Conservation (phyloP, 2,113 vertebrate species). For the Hippotragus niger region DNA sequence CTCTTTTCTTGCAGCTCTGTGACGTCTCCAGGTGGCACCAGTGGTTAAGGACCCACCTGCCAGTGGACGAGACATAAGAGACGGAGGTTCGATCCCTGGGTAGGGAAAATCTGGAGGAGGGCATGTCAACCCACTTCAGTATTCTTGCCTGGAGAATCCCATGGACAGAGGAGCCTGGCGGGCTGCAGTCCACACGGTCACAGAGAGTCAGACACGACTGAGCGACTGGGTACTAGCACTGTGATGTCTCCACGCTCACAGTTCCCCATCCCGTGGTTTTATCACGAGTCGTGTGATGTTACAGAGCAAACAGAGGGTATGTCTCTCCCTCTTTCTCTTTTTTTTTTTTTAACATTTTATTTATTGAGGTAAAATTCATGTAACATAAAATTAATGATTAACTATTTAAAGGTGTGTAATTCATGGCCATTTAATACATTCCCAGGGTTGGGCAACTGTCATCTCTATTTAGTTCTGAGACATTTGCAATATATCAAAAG, state of each 20-base stretch:
- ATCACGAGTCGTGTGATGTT: background rate
- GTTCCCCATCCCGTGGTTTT: background rate
- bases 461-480: background rate
- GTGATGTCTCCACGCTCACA: background rate
- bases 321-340: background rate
- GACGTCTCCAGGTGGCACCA: background rate
- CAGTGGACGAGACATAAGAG: background rate
- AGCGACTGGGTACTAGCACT: background rate
- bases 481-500: background rate
- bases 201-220: background rate
- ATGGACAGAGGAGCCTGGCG: background rate
- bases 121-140: background rate
- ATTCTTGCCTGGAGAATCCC: background rate
- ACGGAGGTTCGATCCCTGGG: accelerated
- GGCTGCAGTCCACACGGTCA: background rate
- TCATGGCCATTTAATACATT: background rate
- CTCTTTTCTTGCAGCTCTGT: background rate
- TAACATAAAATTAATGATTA: background rate
- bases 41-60: background rate
- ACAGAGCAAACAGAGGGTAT: background rate
- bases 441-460: background rate
- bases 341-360: background rate
- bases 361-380: background rate
- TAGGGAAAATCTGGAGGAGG: background rate
- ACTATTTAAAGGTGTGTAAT: background rate